Evolutionary conservation across 2,797 vertebrate species (phyloP), one percentile per base, ranked within the genome.

Genomic region (Rhinichthys osculus): DNA sequence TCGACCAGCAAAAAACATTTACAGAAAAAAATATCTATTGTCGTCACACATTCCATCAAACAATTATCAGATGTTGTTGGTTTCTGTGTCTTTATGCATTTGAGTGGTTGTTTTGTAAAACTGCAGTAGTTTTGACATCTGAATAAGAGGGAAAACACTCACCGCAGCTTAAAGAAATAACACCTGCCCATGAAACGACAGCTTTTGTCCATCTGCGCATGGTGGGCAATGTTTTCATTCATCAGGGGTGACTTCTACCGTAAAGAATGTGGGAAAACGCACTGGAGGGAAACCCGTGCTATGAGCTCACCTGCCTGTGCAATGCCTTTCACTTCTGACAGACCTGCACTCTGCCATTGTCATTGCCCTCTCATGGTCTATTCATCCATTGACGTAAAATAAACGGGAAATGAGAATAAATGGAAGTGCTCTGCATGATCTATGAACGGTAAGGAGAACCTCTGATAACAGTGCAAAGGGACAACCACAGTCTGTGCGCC

Each of bases 301-400:
- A 88, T 88, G 88, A 83, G 87, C 85, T 89, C 81, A 85, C 74
- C 83, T 86, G 85, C 84, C 86, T 79, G 47, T 35, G 72, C 82
- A 50, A 80, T 71, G 74, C 71, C 83, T 85, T 87, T 85, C 79
- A 84, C 82, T 74, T 89, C 81, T 47, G 62, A 82, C 82, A 83
- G 83, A 86, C 81, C 72, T 64, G 69, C 42, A 73, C 77, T 80
- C 64, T 77, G 81, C 73, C 88, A 87, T 79, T 59, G 64, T 83
- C 73, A 85, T 64, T 86, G 84, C 74, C 73, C 76, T 85, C 86
- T 85, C 78, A 86, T 71, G 54, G 21, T 47, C 82, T 42, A 86
- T 90, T 91, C 86, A 89, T 76, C 76, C 73, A 50, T n/a, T 69
- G 78, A 87, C 44, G 70, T 50, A 77, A 82, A 89, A 88, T 78